phyloP scores from a whole-genome alignment of 2,797 vertebrate genomes.

The Echiichthys vipera region DNA sequence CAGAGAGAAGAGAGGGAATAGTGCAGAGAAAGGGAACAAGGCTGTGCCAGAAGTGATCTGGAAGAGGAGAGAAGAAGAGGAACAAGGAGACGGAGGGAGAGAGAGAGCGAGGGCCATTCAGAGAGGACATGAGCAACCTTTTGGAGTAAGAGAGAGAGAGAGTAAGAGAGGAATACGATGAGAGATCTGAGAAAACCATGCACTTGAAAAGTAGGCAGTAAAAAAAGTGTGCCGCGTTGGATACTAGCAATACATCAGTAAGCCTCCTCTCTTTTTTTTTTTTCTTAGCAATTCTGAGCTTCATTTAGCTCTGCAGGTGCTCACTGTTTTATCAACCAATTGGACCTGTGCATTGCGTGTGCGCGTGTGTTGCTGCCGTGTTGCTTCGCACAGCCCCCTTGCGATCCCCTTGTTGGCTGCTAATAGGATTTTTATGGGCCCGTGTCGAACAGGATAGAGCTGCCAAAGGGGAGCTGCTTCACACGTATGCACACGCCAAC shows the following conservation, averaged over 20 bases:
- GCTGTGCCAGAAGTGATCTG: constrained; percentile 85
- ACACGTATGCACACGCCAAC: constrained; percentile 53
- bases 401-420: constrained; percentile 71
- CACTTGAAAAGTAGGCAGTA: constrained; percentile 48
- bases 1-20: constrained; percentile 69
- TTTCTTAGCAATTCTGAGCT: constrained; percentile 50
- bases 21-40: constrained; percentile 67
- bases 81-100: constrained; percentile 75
- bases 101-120: constrained; percentile 77
- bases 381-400: constrained; percentile 58
- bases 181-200: constrained; percentile 42
- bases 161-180: constrained; percentile 52
- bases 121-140: constrained; percentile 80
- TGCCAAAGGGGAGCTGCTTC: constrained; percentile 63
- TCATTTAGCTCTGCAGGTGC: constrained; percentile 67
- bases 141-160: constrained; percentile 85
- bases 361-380: constrained; percentile 43
- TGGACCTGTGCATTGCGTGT: constrained; percentile 43
- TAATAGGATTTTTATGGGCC: constrained; percentile 84
- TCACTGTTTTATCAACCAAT: constrained; percentile 58
- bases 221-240: constrained; percentile 49
- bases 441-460: constrained; percentile 75
- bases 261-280: constrained; percentile 66
- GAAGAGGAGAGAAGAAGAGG: constrained; percentile 82
- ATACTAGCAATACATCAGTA: constrained; percentile 69